Base-by-base conservation (phyloP, 2,797 vertebrate genomes). In the Mico argentatus region DNA sequence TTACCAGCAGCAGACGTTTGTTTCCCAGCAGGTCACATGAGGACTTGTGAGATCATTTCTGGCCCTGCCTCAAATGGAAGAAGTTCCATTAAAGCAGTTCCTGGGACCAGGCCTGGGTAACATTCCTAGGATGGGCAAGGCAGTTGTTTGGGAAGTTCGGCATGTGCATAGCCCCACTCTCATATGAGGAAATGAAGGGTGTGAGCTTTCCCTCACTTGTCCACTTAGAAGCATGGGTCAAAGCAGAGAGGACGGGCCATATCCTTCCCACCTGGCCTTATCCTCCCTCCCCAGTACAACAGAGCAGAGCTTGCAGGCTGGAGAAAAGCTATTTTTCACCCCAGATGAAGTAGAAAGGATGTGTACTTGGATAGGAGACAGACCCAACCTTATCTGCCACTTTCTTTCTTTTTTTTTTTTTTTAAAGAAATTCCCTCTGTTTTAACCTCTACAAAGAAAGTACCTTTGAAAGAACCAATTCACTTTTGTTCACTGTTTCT, bases 1-100 rank as follows among this genome's bases (percentile, higher is more conserved):
- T 77, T 24, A 12, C 15, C 19, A 91, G 48, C 88, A 79, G 36
- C 4, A 10, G 36, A 61, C 46, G 15, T 46, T 89, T 44, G 17
- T 72, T 94, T 96, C 55, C 55, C 91, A 67, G 72, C 92, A 92
- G 70, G 82, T 91, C 82, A 80, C 59, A 19, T 1, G 57, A 90
- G 87, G 80, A 91, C 61, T 27, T 1, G 15, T 91, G 93, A 96
- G 95, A 55, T 94, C 94, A 90, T 46, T 13, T 59, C 79, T 96
- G 93, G 72, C 50, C 15, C 85, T 14, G 20, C 30, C 27, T 73
- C 83, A 83, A 79, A 95, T n/a, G 64, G 61, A 44, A 55, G 57
- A 44, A 44, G 57, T n/a, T 86, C 52, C 52, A 5, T 80, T 94
- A 48, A 27, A 0, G 14, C 44, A 48, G 44, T 1, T 1, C 22